Conservation (phyloP, 2,113 vertebrate genomes). For the Salvelinus sp. region DNA sequence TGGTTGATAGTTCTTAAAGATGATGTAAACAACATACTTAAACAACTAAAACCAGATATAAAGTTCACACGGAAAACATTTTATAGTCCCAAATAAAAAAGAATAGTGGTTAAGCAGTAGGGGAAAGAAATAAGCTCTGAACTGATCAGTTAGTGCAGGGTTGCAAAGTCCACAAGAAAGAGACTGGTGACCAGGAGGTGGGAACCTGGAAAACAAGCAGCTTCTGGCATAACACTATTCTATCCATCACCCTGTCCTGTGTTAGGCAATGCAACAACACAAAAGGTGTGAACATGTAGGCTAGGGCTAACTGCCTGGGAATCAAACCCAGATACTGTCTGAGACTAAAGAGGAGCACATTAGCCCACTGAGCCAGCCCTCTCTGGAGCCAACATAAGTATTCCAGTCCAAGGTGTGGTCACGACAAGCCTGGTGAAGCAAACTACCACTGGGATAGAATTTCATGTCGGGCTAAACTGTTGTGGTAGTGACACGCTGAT, state of each 20-base stretch:
- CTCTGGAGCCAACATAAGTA: not conserved
- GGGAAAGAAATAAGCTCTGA: not conserved
- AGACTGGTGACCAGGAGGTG: constrained; percentile 19
- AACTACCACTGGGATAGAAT: not conserved
- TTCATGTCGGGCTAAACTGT: not conserved
- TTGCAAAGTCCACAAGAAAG: constrained; percentile 15
- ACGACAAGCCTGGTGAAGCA: not conserved
- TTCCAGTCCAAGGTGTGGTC: not conserved
- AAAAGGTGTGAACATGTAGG: constrained; percentile 55
- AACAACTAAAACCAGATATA: no score
- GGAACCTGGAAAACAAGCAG: constrained; percentile 24
- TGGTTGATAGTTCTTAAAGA: no score
- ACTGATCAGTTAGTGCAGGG: constrained; percentile 7
- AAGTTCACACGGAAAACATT: no score
- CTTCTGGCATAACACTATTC: constrained; percentile 45
- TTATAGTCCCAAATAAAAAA: no score
- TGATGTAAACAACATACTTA: no score
- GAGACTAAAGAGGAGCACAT: not conserved
- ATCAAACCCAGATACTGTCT: not conserved
- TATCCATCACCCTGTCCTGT: constrained; percentile 14
- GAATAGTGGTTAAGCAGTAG: no score
- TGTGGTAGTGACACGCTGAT: not conserved
- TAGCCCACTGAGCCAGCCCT: not conserved
- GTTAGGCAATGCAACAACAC: constrained; percentile 32
- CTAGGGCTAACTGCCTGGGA: constrained; percentile 1